Conservation (phyloP, 2,797 vertebrate genomes). For the Pangasius krempfi region DNA sequence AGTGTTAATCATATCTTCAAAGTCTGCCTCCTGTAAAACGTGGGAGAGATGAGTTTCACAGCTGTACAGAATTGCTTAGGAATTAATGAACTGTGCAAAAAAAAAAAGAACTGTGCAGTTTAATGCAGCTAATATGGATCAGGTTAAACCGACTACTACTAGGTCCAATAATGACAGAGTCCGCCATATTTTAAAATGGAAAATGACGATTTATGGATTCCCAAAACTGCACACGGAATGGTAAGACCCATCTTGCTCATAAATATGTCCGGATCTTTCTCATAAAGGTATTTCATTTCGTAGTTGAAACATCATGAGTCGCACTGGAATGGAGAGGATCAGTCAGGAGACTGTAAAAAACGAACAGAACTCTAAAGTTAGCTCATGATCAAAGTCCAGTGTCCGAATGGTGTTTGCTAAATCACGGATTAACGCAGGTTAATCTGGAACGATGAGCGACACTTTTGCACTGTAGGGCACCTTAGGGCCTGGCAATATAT, state of each 20-base stretch:
- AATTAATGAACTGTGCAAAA: not conserved
- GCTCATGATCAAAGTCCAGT: conserved; percentile 23
- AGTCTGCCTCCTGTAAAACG: conserved; percentile 86
- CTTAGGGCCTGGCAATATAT: conserved; percentile 9
- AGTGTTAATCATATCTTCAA: conserved; percentile 87
- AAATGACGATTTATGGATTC: not conserved
- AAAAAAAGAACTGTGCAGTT: not conserved
- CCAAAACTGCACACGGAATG: not conserved
- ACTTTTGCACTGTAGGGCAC: conserved; percentile 23
- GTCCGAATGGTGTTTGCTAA: conserved; percentile 20
- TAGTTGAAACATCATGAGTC: not conserved
- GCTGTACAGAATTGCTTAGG: not conserved
- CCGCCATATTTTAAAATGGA: not conserved
- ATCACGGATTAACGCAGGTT: conserved; percentile 14
- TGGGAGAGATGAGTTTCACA: conserved; percentile 19
- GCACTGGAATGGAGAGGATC: conserved; percentile 4
- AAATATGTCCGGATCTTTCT: conserved; percentile 5
- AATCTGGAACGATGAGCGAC: conserved; percentile 26
- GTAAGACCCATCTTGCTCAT: not conserved
- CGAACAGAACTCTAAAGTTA: not conserved
- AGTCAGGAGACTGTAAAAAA: conserved; percentile 12
- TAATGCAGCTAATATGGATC: not conserved
- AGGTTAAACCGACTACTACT: not conserved
- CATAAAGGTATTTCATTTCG: not conserved
- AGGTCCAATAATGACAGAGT: not conserved